Evolutionary conservation across 2,113 vertebrate genomes (phyloP), one percentile per base, ranked within the genome.

Genomic region (Heterotilapia buettikoferi): DNA sequence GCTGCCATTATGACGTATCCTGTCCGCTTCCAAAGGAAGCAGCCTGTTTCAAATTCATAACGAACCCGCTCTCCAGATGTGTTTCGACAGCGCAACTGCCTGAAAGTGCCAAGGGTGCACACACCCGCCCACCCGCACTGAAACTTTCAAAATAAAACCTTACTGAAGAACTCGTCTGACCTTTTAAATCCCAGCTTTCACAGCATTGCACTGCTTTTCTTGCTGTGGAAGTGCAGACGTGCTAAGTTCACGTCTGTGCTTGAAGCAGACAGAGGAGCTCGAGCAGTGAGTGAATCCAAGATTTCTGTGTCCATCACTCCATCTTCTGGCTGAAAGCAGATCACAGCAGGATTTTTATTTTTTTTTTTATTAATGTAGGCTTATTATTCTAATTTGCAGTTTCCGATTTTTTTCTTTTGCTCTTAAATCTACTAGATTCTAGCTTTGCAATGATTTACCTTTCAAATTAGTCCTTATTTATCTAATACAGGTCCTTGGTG

Each of bases 1-100:
- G 50, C 29, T 29, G 18, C 2, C 14, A 11, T 36, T 13, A 19
- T 4, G 26, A 33, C 38, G 13, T 3, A 36, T 5, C 12, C 1
- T 5, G 52, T 5, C 31, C 24, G 54, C 21, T 11, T 71, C 73
- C 14, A 86, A 7, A 83, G 56, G 29, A 57, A 19, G 54, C 56
- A 29, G 59, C 31, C 12, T 53, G 38, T 50, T 90, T 88, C 81
- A 83, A 84, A 90, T 83, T 83, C 57, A 21, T 36, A 38, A n/a
- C 5, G 24, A 78, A 63, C 76, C 61, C 82, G 86, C 87, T 88
- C 68, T 82, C 88, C 93, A 93, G 91, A 93, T 94, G 92, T 92
- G 90, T 31, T 14, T 26, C 52, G 4, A 90, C 33, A 13, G 89
- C 84, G 90, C 88, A 92, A 59, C 68, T 80, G 89, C 54, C 6